These are phyloP conservation scores for Eudemis profundana DNA, from an alignment of 2,888 invertebrate species.

Conservation along the genomic window DNA sequence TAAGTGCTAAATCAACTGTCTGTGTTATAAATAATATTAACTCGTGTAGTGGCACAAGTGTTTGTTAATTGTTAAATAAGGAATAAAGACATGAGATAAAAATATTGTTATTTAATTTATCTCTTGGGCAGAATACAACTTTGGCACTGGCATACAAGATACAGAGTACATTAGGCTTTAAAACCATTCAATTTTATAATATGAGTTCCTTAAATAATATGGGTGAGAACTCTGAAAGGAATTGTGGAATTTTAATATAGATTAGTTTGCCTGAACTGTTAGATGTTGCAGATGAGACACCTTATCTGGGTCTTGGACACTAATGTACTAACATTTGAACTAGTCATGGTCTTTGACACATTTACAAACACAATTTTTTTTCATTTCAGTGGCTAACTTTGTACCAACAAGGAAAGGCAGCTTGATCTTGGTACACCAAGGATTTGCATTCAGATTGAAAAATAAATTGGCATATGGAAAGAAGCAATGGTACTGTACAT, in stretches of 20 bases:
- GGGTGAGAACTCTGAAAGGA: no score
- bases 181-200: no score
- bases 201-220: no score
- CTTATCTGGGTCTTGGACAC: no score
- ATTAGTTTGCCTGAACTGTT: no score
- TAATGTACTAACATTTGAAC: no score
- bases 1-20: background rate
- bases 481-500: slow-evolving; percentile 79
- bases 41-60: background rate
- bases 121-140: background rate
- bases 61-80: background rate
- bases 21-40: background rate
- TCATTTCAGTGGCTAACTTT: slow-evolving; percentile 74
- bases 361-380: slow-evolving; percentile 36
- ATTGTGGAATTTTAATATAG: no score
- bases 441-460: slow-evolving; percentile 75
- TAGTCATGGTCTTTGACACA: background rate
- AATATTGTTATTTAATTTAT: background rate
- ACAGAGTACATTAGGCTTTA: no score
- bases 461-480: slow-evolving; percentile 78
- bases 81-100: background rate
- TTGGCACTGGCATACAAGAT: no score
- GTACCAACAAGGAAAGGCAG: slow-evolving; percentile 77
- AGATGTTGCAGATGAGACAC: no score
- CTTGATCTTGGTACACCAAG: slow-evolving; percentile 70